Conservation (phyloP, 2,113 vertebrate genomes). For the Charina bottae region DNA sequence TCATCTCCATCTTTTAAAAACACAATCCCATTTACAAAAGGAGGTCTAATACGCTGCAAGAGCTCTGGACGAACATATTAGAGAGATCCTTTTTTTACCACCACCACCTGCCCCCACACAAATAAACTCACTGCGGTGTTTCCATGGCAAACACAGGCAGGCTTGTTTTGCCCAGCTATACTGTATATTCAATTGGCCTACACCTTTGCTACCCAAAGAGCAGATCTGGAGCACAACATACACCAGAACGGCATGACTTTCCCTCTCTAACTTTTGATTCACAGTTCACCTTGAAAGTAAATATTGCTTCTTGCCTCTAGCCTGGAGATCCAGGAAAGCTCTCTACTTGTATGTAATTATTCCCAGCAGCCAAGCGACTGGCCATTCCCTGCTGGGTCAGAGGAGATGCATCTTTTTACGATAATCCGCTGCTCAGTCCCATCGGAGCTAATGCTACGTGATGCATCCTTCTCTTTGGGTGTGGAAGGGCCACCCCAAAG, state of each 20-base stretch:
- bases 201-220: neutral
- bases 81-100: neutral
- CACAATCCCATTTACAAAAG: neutral
- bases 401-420: neutral
- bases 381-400: neutral
- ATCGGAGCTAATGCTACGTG: neutral
- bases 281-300: slow-evolving; percentile 18
- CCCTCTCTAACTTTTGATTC: slow-evolving; percentile 19
- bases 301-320: slow-evolving; percentile 8
- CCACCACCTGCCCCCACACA: neutral
- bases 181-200: accelerated
- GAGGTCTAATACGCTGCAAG: neutral
- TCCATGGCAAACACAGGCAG: neutral
- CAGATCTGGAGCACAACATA: neutral
- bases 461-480: neutral
- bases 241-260: neutral
- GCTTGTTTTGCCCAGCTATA: neutral
- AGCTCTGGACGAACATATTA: neutral
- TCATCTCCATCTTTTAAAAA: slow-evolving; percentile 4
- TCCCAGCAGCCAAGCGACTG: neutral
- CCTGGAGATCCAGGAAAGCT: neutral
- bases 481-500: neutral
- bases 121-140: neutral
- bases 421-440: slow-evolving; percentile 10
- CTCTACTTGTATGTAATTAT: neutral